Conservation (phyloP, 1,140 invertebrate genomes). For the Bombus affinis region DNA sequence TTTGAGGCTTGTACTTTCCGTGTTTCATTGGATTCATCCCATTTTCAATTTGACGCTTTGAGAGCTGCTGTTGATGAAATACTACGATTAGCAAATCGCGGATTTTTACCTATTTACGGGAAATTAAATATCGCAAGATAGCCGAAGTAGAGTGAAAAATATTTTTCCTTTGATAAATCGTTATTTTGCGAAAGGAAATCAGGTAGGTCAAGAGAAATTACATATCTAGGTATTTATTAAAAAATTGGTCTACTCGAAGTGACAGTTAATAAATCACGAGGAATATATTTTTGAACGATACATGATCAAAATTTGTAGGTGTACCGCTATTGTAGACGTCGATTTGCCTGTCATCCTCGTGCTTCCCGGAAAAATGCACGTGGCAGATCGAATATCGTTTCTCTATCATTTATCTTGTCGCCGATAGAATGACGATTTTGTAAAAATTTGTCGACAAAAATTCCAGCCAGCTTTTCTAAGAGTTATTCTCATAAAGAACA, state of each 20-base stretch:
- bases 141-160: not conserved
- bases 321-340: not conserved
- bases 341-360: slow-evolving; percentile 2
- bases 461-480: not conserved
- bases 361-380: not conserved
- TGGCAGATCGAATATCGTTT: slow-evolving; percentile 5
- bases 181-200: not conserved
- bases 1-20: not conserved
- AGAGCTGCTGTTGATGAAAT: too few species aligned
- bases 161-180: not conserved
- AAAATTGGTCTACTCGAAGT: not conserved
- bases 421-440: not conserved
- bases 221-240: not conserved
- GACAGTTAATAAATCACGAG: slow-evolving; percentile 26
- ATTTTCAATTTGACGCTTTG: not conserved
- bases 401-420: slow-evolving; percentile 13
- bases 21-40: not conserved
- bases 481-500: too few species aligned
- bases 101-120: too few species aligned
- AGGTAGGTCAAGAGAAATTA: not conserved
- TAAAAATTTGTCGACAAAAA: not conserved
- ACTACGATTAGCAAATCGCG: too few species aligned
- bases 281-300: slow-evolving; percentile 6
- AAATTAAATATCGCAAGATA: too few species aligned
- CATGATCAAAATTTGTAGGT: not conserved